Evolutionary conservation across 2,113 vertebrate genomes (phyloP), one percentile per base, ranked within the genome.

Genomic region (Semicossyphus pulcher): DNA sequence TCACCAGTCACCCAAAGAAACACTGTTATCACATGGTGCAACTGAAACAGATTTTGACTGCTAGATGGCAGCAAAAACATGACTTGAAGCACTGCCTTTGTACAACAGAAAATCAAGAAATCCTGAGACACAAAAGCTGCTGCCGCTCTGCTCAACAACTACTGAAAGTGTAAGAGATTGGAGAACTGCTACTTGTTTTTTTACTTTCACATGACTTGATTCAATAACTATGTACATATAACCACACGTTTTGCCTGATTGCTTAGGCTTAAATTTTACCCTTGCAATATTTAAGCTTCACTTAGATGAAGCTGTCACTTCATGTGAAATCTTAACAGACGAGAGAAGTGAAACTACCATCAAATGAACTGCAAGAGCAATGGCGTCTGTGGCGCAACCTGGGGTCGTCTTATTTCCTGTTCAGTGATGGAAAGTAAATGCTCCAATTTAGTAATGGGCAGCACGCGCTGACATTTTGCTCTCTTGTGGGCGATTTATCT

Each of bases 341-440:
- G 29, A 16, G 14, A 61, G 51, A 84, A 84, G 52, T 83, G 73
- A 83, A 85, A 85, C 81, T 64, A 20, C 29, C 70, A 5, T 68
- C 54, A 57, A 29, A 72, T 65, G 15, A n/a, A 54, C 18, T 23
- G 26, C 60, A 18, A 42, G 58, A 58, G 39, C 23, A 8, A 23
- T 32, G 49, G 28, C 44, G 1, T 29, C 42, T 53, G 10, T 67
- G 63, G 59, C 48, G 31, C 64, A 86, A 84, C 67, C 51, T 28
- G 8, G 65, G 11, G 60, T 64, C 44, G 8, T 79, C 31, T 41
- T 69, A 42, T 75, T 90, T 90, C 90, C 87, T 86, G 72, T 48
- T 63, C 77, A 69, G 39, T 58, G 71, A 67, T 83, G 87, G 85
- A 90, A 89, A 86, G 80, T 71, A 59, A 85, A 79, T 7, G 62